These are phyloP conservation scores for Athene cunicularia DNA, from an alignment of 2,113 vertebrate genomes.

Conservation along the genomic window DNA sequence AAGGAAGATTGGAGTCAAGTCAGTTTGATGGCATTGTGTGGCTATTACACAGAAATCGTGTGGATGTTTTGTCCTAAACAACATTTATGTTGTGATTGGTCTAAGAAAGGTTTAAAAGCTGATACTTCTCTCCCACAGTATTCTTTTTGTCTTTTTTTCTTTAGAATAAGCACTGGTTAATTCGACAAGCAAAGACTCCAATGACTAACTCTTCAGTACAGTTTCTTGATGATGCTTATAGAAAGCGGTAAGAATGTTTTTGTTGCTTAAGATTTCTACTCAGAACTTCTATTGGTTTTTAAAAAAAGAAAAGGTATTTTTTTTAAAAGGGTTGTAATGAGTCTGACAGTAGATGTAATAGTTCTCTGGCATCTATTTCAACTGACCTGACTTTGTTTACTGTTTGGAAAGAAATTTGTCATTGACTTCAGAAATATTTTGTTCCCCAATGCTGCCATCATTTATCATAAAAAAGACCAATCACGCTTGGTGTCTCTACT, in stretches of 20 bases:
- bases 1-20: not conserved
- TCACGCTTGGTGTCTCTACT: not conserved
- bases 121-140: not conserved
- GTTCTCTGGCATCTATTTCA: not conserved
- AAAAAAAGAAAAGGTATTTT: not conserved
- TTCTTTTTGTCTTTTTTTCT: not conserved
- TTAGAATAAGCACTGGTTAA: conserved; percentile 98
- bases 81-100: not conserved
- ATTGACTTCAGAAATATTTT: not conserved
- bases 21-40: not conserved
- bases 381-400: not conserved
- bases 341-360: not conserved
- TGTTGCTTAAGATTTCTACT: not conserved
- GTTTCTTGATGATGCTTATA: conserved; percentile 91
- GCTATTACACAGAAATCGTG: not conserved
- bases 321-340: not conserved
- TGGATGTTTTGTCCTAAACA: not conserved
- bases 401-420: not conserved
- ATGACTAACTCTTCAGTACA: conserved; percentile 94
- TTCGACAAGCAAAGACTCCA: conserved; percentile 95
- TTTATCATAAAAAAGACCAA: not conserved
- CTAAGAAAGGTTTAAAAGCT: not conserved
- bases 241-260: conserved; percentile 81
- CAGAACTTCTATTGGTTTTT: not conserved
- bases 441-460: not conserved